These are phyloP conservation scores for Sorex maritimensis DNA, from an alignment of 2,797 vertebrate species.

Conservation along the genomic window DNA sequence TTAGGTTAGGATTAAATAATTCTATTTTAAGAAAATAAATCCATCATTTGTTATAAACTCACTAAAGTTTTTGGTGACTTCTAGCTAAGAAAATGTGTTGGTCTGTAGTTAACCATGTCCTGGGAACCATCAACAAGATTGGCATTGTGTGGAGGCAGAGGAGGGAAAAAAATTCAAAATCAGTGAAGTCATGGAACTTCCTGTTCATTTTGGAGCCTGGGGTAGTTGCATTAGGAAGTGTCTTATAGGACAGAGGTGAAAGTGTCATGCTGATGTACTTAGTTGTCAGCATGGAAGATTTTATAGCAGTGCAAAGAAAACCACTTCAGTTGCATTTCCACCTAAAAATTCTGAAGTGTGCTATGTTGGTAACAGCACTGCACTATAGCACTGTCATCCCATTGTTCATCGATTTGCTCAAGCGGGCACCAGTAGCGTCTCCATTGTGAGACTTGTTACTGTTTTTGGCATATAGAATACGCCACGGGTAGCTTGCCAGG, in stretches of 20 bases:
- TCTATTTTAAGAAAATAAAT: constrained; percentile 11
- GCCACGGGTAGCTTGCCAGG: no score
- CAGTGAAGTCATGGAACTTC: not conserved
- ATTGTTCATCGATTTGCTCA: no score
- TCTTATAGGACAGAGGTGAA: not conserved
- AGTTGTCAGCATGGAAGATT: not conserved
- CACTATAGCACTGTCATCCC: no score
- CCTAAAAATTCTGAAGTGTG: not conserved
- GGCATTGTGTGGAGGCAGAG: not conserved
- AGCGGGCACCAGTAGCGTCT: no score
- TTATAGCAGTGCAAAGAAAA: not conserved
- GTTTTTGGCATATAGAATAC: no score
- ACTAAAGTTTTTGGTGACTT: constrained; percentile 57
- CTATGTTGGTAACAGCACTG: not conserved
- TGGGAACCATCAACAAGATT: not conserved
- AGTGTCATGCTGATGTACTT: not conserved
- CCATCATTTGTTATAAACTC: constrained; percentile 17
- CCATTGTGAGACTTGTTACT: no score
- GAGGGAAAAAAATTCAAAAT: constrained; percentile 7
- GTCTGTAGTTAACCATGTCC: not conserved
- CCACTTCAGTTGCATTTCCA: not conserved
- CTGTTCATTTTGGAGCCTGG: constrained; percentile 8
- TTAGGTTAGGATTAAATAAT: constrained; percentile 30
- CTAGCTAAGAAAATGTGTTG: not conserved
- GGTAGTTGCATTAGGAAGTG: not conserved